Evolutionary conservation across 2,888 invertebrate genomes (phyloP).

Genomic region (Venustoraphidia nigricollis): DNA sequence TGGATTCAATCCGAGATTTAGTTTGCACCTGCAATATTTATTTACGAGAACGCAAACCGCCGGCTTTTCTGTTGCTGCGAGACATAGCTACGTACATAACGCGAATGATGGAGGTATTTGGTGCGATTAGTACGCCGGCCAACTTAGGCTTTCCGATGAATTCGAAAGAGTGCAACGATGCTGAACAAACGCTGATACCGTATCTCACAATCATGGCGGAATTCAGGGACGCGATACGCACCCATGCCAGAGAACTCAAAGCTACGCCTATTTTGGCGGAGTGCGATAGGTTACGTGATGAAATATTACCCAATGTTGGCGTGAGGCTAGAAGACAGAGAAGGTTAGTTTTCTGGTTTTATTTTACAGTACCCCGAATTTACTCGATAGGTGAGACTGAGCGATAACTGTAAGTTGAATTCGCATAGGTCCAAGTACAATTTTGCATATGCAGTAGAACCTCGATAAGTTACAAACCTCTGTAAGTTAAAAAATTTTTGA

Average conservation of each 20-base stretch:
- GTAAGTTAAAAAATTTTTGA: too few species aligned
- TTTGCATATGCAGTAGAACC: too few species aligned
- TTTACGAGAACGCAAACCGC: slow-evolving; percentile 43
- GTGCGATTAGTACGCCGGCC: slow-evolving; percentile 49
- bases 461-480: too few species aligned
- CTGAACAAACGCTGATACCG: slow-evolving; percentile 74
- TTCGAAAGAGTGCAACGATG: slow-evolving; percentile 8
- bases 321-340: slow-evolving; percentile 88
- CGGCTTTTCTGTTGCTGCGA: slow-evolving; percentile 48
- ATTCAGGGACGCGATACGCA: slow-evolving; percentile 68
- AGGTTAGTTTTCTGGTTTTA: slow-evolving; percentile 25
- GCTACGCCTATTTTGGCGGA: slow-evolving; percentile 58
- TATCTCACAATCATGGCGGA: slow-evolving; percentile 72
- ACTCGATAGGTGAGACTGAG: too few species aligned
- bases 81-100: slow-evolving; percentile 78
- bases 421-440: too few species aligned
- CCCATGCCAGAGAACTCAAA: slow-evolving; percentile 45
- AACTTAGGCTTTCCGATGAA: slow-evolving; percentile 60
- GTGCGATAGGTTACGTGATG: slow-evolving; percentile 82
- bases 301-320: slow-evolving; percentile 75
- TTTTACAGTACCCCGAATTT: too few species aligned
- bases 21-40: slow-evolving; percentile 80
- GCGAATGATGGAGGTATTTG: slow-evolving; percentile 59
- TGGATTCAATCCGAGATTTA: slow-evolving; percentile 74
- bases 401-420: too few species aligned